Percentiles rank a stretch among this genome's conserved stretches.
Evolutionary conservation across 37 sponge, comb jelly and placozoan genomes (phyloP).

Genomic region (Halisarca cf. caerulea): DNA sequence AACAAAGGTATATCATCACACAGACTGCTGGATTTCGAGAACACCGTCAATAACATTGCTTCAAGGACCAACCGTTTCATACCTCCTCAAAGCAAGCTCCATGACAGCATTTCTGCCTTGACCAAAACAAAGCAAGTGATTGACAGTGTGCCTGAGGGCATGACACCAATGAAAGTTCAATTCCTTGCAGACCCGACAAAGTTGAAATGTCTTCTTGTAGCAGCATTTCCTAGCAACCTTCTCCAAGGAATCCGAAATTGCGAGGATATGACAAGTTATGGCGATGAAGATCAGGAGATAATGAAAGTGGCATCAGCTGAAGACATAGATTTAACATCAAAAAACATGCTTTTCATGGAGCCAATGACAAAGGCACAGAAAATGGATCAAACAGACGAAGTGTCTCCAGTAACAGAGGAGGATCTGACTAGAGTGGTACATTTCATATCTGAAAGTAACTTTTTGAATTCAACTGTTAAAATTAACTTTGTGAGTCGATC

Average conservation of each 20-base stretch:
- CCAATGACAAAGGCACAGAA: not conserved
- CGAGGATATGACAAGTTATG: not conserved
- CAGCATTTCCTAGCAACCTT: constrained; percentile 46
- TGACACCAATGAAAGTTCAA: not conserved
- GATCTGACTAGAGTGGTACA: not conserved
- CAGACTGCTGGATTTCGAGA: constrained; percentile 49
- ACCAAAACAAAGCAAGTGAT: not conserved
- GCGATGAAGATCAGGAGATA: not conserved
- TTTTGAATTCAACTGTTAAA: not conserved
- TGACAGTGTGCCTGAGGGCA: not conserved
- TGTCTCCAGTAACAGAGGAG: not conserved
- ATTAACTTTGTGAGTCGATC: not conserved
- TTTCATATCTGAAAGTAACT: not conserved
- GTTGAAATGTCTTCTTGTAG: constrained; percentile 46
- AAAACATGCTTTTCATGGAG: not conserved
- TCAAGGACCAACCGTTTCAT: not conserved
- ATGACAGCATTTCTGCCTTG: constrained; percentile 25
- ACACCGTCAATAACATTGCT: constrained; percentile 47
- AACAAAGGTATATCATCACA: constrained; percentile 35
- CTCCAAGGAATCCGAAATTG: constrained; percentile 35
- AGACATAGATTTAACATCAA: not conserved
- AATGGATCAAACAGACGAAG: not conserved
- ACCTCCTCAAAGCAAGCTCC: constrained; percentile 15
- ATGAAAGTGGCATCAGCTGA: not conserved
- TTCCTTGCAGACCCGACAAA: constrained; percentile 4